Evolutionary conservation across 1,140 invertebrate genomes (phyloP).

Genomic region (Plodia interpunctella): DNA sequence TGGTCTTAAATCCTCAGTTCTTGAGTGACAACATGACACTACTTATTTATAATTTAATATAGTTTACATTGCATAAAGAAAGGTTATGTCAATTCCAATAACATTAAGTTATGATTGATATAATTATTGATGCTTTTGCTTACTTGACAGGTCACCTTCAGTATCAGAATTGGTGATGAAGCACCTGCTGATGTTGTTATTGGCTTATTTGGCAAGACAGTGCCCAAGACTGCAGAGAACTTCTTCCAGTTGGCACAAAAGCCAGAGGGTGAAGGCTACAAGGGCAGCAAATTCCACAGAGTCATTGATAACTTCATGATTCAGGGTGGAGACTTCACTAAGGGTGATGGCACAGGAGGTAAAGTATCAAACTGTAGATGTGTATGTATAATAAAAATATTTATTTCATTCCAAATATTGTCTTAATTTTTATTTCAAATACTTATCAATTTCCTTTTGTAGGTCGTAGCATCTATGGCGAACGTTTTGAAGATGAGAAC

Average conservation of each 20-base stretch:
- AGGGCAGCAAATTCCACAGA: constrained; percentile 94
- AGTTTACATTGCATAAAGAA: no score
- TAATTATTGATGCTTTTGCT: constrained; percentile 1
- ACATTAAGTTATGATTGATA: no score
- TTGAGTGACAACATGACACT: no score
- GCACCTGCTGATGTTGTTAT: constrained; percentile 89
- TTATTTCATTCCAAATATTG: background rate
- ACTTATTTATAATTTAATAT: no score
- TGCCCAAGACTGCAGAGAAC: constrained; percentile 96
- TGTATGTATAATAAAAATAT: constrained; percentile 1
- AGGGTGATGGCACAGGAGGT: constrained; percentile 94
- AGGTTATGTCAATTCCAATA: no score
- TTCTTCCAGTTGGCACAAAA: constrained; percentile 91
- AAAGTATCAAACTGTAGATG: constrained; percentile 21
- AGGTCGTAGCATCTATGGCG: constrained; percentile 96
- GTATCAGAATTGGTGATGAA: constrained; percentile 92
- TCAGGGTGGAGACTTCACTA: constrained; percentile 95
- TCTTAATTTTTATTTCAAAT: background rate
- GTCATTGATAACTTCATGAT: constrained; percentile 98
- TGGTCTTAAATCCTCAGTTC: no score
- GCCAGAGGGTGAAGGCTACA: constrained; percentile 88
- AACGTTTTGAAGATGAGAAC: constrained; percentile 96
- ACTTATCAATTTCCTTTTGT: no score
- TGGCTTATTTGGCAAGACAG: constrained; percentile 96
- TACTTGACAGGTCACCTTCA: constrained; percentile 91